Evolutionary conservation across 2,888 invertebrate genomes (phyloP), one percentile per base, ranked within the genome.

Genomic region (Eremobia ochroleuca): DNA sequence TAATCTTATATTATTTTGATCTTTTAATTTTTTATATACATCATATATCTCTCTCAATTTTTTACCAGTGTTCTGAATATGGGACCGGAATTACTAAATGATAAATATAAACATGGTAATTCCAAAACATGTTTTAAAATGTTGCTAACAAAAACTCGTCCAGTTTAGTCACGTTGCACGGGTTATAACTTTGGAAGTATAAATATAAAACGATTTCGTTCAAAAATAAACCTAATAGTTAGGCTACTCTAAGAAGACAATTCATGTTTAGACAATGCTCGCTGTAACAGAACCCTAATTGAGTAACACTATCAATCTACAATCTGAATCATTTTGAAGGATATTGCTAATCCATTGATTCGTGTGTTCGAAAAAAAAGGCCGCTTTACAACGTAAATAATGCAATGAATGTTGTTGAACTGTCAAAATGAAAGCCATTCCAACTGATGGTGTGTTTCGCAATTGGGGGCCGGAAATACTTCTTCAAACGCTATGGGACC

Each of bases 81-180:
- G 52, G 4, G 13, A 55, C 52, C 52, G 52, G n/a, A 55, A n/a
- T 55, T 25, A 70, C 9, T 58, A 68, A n/a, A 15, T n/a, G 34
- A 58, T 9, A 59, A 59, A 18, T 18, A 49, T 65, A 25, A 34
- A 59, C 34, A 69, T 40, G 46, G 18, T 62, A 52, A 70, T 46
- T 49, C n/a, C 40, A 5, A 78, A 71, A 73, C 77, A 5, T 6
- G 72, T 83, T 74, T 59, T 25, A 61, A 28, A 21, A 34, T 15
- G 52, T 52, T 37, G 28, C 31, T 61, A 43, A 55, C 34, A 65
- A 67, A 73, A 79, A 73, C 82, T 73, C 46, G 80, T 76, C 34
- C n/a, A 31, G 70, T 76, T 67, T 61, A 25, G 64, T 73, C 72
- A 70, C 43, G 61, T 79, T 82, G 58, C 37, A 37, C 5, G 6